A percentile compares a stretch with the other conserved stretches of the same genome.
These are phyloP conservation scores for Epinephelus moara DNA, from an alignment of 2,113 vertebrate species.

Conservation along the genomic window DNA sequence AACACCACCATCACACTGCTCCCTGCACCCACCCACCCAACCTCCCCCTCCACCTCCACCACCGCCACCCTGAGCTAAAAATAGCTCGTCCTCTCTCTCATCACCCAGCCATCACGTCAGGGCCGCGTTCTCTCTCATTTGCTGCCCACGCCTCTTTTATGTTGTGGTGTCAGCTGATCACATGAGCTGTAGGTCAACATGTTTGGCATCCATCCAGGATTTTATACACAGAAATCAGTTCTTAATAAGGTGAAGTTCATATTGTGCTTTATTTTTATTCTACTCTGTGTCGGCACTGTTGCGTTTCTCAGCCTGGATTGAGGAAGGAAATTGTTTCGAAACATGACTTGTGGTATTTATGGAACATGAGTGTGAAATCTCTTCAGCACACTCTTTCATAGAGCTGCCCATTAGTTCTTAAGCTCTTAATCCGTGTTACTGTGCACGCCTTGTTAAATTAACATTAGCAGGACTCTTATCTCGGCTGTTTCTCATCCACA, in stretches of 20 bases:
- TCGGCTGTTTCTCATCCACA: constrained; percentile 34
- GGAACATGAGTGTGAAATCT: background rate
- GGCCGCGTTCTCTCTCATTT: constrained; percentile 47
- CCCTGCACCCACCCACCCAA: background rate
- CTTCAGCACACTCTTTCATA: too few relatives aligned
- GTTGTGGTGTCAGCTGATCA: constrained; percentile 48
- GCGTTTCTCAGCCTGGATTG: background rate
- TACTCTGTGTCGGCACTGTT: fast-evolving
- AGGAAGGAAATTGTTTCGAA: constrained; percentile 56
- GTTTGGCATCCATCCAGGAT: background rate
- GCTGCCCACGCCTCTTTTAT: constrained; percentile 37
- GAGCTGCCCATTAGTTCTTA: background rate
- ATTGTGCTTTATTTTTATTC: background rate
- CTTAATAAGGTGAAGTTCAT: background rate
- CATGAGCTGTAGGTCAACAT: background rate
- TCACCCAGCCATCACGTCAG: constrained; percentile 62
- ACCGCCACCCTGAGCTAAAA: constrained; percentile 63
- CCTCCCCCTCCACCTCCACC: constrained; percentile 6
- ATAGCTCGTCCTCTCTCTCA: constrained; percentile 71
- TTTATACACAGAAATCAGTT: background rate
- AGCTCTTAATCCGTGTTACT: background rate
- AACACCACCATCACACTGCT: constrained; percentile 26
- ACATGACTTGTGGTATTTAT: constrained; percentile 14
- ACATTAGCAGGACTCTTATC: constrained; percentile 18
- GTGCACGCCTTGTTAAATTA: background rate